Evolutionary conservation across 2,113 vertebrate species (phyloP).

Genomic region (Cavia porcellus): DNA sequence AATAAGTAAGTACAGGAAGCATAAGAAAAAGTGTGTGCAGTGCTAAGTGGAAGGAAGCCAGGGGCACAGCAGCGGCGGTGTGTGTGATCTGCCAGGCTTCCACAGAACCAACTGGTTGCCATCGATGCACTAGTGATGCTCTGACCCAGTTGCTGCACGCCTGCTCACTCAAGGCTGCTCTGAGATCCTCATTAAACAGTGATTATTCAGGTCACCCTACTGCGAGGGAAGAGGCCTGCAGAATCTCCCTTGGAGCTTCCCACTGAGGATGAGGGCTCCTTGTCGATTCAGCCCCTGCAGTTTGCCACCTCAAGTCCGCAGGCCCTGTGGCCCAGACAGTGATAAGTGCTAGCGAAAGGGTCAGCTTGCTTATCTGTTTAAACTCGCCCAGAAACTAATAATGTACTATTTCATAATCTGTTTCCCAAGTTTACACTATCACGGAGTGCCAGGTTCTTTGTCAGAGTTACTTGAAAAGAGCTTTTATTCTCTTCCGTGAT

Average conservation of each 20-base stretch:
- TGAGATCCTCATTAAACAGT: constrained; percentile 10
- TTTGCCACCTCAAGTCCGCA: neutral
- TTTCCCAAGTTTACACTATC: constrained; percentile 14
- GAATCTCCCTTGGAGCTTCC: neutral
- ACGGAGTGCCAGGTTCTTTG: neutral
- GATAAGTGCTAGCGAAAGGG: neutral
- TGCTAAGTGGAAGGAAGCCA: neutral
- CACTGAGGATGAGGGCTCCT: neutral
- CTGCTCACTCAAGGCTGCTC: neutral
- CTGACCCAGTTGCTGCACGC: neutral
- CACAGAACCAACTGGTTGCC: accelerated
- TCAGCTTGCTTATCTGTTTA: neutral
- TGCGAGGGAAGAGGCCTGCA: constrained; percentile 20
- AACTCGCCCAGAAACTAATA: neutral
- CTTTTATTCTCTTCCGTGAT: neutral
- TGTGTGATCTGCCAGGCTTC: neutral
- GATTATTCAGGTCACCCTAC: neutral
- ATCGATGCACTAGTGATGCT: neutral
- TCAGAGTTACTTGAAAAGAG: constrained; percentile 34
- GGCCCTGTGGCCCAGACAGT: neutral
- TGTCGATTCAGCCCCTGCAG: neutral
- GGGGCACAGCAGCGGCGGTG: neutral
- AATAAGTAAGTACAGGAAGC: neutral
- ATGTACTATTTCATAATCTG: neutral
- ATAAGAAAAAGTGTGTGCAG: neutral